Conservation (phyloP, 2,888 invertebrate genomes). For the Nemotelus pantherinus region DNA sequence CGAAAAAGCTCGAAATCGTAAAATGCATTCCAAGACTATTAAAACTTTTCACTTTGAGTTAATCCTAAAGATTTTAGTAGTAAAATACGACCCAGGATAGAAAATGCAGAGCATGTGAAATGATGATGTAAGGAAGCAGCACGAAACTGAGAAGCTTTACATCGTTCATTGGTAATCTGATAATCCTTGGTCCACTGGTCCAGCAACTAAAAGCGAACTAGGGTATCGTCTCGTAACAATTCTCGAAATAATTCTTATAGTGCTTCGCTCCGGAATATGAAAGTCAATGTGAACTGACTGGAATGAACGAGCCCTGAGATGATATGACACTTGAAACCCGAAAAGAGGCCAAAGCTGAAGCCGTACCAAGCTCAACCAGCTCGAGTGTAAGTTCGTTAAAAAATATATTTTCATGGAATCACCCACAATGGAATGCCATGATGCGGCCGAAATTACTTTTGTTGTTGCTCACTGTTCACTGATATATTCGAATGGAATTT, state of each 20-base stretch:
- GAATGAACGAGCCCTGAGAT: slow-evolving; percentile 9
- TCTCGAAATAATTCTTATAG: slow-evolving; percentile 23
- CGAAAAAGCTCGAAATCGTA: slow-evolving; percentile 10
- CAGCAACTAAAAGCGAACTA: not conserved
- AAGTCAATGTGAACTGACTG: not conserved
- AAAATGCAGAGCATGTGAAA: not conserved
- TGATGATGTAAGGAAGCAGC: slow-evolving; percentile 6
- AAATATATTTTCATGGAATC: not conserved
- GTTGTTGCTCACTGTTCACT: not conserved
- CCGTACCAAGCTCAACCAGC: too few species aligned
- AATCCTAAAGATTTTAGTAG: slow-evolving; percentile 21
- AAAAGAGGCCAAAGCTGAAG: too few species aligned
- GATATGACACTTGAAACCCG: not conserved
- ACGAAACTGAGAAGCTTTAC: slow-evolving; percentile 5
- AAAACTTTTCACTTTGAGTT: slow-evolving; percentile 30
- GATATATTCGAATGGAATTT: slow-evolving; percentile 13
- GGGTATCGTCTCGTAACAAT: slow-evolving; percentile 17
- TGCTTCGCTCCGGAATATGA: not conserved
- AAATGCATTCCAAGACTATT: slow-evolving; percentile 20
- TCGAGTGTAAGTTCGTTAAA: not conserved
- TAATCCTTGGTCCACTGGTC: slow-evolving; percentile 34
- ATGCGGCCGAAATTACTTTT: slow-evolving; percentile 13
- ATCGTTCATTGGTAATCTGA: slow-evolving; percentile 33
- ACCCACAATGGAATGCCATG: not conserved
- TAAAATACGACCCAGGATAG: slow-evolving; percentile 13